These are phyloP conservation scores for Aphelocoma californica DNA, from an alignment of 2,797 vertebrate species.

Conservation along the genomic window DNA sequence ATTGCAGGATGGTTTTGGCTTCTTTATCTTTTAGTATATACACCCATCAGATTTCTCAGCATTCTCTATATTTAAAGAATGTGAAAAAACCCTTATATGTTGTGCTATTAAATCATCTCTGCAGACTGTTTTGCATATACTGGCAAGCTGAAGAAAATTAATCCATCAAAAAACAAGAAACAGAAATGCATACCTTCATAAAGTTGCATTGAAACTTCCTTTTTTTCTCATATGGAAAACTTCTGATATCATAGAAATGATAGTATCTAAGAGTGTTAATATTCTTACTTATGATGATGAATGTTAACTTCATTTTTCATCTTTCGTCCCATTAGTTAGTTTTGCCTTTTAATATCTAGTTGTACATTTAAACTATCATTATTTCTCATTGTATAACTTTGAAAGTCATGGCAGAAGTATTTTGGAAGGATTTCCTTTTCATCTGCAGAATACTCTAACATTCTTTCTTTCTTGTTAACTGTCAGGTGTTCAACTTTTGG, in stretches of 20 bases:
- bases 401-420: neutral
- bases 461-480: neutral
- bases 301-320: neutral
- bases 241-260: neutral
- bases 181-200: neutral
- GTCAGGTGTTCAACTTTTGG: neutral
- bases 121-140: neutral
- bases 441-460: neutral
- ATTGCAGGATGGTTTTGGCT: neutral
- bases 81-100: accelerated
- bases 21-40: neutral
- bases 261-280: neutral
- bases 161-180: neutral
- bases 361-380: neutral
- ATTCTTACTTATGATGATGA: neutral
- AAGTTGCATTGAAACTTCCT: neutral
- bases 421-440: neutral
- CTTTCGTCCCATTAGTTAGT: neutral
- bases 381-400: neutral
- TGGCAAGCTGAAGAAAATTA: neutral
- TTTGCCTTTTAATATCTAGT: neutral
- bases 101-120: neutral
- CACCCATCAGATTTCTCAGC: neutral
- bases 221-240: neutral
- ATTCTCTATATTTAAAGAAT: neutral